Conservation (phyloP, 64 coral and sea anemone genomes). For the Stichodactyla helianthus region DNA sequence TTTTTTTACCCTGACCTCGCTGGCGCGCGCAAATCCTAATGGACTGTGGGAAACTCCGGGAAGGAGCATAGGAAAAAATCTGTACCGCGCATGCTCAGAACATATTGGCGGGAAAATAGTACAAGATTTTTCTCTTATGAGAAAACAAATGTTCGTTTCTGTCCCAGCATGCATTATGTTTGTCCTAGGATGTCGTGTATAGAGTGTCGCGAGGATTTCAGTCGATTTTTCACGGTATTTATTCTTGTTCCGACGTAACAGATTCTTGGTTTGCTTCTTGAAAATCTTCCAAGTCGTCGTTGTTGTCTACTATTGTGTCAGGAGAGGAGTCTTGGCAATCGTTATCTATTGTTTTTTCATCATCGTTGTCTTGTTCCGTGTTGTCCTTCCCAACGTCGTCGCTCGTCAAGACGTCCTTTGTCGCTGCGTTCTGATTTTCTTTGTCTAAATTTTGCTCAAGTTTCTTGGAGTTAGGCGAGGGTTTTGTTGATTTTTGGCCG, state of each 20-base stretch:
- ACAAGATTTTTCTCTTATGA: too few relatives aligned
- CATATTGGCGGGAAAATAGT: too few relatives aligned
- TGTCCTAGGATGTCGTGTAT: too few relatives aligned
- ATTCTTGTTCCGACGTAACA: background rate
- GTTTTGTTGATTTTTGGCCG: background rate
- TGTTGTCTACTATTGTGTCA: slow-evolving; percentile 1
- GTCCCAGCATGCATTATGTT: too few relatives aligned
- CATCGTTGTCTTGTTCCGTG: slow-evolving; percentile 7
- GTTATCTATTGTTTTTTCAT: background rate
- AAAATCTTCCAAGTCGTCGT: slow-evolving; percentile 10
- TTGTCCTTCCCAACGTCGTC: background rate
- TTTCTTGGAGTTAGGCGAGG: background rate
- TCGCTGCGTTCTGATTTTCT: background rate
- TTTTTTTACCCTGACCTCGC: too few relatives aligned
- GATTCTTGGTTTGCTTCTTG: background rate
- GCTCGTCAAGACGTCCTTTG: background rate
- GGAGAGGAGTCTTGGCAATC: slow-evolving; percentile 1
- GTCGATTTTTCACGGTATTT: background rate
- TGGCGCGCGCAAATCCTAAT: too few relatives aligned
- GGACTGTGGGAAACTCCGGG: too few relatives aligned
- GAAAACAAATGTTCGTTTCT: too few relatives aligned
- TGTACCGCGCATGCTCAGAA: too few relatives aligned
- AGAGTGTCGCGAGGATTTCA: background rate
- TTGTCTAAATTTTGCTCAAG: background rate
- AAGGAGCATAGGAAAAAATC: too few relatives aligned